Conservation (phyloP, 2,888 invertebrate genomes). For the Corythucha ciliata region DNA sequence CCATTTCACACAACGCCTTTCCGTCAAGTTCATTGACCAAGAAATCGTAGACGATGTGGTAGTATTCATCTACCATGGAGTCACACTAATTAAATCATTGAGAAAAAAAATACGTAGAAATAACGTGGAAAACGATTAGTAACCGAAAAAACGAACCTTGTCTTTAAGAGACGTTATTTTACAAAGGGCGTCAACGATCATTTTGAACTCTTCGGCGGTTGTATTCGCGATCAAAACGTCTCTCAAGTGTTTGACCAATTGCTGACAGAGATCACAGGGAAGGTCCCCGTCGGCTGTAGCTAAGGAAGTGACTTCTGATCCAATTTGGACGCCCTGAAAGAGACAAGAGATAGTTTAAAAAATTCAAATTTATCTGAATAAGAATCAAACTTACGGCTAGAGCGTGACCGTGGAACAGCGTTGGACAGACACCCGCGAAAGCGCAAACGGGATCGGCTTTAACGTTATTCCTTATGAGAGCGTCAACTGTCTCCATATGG, state of each 20-base stretch:
- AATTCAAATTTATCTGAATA: too few relatives aligned
- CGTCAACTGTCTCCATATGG: constrained; percentile 39
- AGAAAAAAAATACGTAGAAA: not conserved
- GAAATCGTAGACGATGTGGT: constrained; percentile 59
- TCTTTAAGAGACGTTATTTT: constrained; percentile 60
- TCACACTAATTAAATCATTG: constrained; percentile 47
- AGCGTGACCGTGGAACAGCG: constrained; percentile 29
- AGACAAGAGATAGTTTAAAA: too few relatives aligned
- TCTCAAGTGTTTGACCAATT: constrained; percentile 66
- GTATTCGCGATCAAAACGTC: constrained; percentile 76
- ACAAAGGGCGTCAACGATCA: constrained; percentile 59
- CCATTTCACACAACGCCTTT: constrained; percentile 57
- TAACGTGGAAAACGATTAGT: not conserved
- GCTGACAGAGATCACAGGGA: constrained; percentile 77
- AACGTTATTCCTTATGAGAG: constrained; percentile 38
- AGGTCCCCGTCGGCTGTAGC: constrained; percentile 56
- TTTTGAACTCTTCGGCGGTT: constrained; percentile 70
- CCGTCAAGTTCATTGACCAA: constrained; percentile 60
- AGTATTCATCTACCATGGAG: constrained; percentile 68
- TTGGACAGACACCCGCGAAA: constrained; percentile 61
- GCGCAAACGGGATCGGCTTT: constrained; percentile 60
- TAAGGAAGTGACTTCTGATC: too few relatives aligned
- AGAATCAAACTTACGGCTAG: too few relatives aligned
- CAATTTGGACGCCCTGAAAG: too few relatives aligned
- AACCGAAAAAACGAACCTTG: constrained; percentile 43